Evolutionary conservation across 2,797 vertebrate species (phyloP).

Genomic region (Diceros bicornis): DNA sequence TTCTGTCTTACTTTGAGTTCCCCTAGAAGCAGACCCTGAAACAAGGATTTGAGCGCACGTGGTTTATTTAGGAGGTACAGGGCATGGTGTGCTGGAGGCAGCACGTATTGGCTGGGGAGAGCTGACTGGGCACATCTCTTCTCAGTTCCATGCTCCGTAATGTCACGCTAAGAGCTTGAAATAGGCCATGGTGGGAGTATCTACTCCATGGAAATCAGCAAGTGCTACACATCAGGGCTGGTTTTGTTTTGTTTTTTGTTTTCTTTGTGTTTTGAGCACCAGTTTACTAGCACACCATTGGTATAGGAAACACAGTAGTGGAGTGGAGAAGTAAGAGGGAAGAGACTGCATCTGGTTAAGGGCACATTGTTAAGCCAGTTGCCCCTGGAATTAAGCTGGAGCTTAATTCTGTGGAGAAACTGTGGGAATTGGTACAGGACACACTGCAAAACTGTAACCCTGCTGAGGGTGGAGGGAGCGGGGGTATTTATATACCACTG

Average conservation of each 20-base stretch:
- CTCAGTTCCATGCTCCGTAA: background rate
- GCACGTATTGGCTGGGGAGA: too few species aligned
- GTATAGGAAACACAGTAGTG: background rate
- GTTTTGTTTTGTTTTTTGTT: background rate
- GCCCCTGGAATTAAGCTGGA: background rate
- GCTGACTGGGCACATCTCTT: background rate
- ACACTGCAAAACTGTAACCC: background rate
- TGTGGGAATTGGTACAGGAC: background rate
- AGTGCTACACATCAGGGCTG: background rate
- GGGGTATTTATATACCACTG: background rate
- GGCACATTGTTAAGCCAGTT: background rate
- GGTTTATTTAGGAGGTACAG: background rate
- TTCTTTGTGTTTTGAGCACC: background rate
- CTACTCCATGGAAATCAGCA: background rate
- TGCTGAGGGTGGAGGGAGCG: background rate
- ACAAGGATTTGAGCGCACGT: background rate
- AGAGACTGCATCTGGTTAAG: background rate
- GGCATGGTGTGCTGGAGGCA: background rate
- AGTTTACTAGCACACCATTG: background rate
- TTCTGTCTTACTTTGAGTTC: background rate
- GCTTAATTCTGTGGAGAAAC: background rate
- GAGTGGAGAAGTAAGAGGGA: background rate
- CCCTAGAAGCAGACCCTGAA: background rate
- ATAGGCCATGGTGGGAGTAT: background rate
- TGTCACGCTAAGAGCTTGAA: background rate